These are phyloP conservation scores for Macrotis lagotis DNA, from an alignment of 2,113 vertebrate genomes.

Conservation along the genomic window DNA sequence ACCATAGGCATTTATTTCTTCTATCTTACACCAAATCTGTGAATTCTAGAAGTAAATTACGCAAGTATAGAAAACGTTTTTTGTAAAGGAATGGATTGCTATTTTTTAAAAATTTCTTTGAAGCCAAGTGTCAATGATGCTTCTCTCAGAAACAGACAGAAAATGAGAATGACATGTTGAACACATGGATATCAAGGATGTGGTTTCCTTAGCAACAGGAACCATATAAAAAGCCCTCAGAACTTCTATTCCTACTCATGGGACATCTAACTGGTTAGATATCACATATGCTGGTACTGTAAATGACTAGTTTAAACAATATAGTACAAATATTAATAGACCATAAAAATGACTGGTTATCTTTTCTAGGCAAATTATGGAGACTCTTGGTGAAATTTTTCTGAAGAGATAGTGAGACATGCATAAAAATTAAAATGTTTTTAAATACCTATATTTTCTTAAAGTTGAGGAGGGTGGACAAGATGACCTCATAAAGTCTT, in stretches of 20 bases:
- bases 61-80: constrained; percentile 60
- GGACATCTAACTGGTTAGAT: constrained; percentile 83
- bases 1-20: neutral
- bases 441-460: neutral
- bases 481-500: neutral
- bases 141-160: constrained; percentile 79
- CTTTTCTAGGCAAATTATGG: constrained; percentile 27
- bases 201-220: constrained; percentile 88
- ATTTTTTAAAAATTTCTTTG: constrained; percentile 59
- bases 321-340: constrained; percentile 67
- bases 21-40: neutral
- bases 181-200: constrained; percentile 86
- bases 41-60: constrained; percentile 58
- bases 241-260: constrained; percentile 84
- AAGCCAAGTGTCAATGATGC: constrained; percentile 69
- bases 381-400: constrained; percentile 39
- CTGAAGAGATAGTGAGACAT: neutral
- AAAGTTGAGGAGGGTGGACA: neutral
- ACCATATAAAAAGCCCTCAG: constrained; percentile 83
- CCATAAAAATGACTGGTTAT: constrained; percentile 59
- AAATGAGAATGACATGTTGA: constrained; percentile 85
- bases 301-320: constrained; percentile 77
- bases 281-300: constrained; percentile 80
- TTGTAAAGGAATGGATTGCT: constrained; percentile 64
- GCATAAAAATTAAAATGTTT: neutral